A percentile compares a stretch with the other conserved stretches of the same genome.
These are phyloP conservation scores for Ophraella communa DNA, from an alignment of 2,888 invertebrate species.

Conservation along the genomic window DNA sequence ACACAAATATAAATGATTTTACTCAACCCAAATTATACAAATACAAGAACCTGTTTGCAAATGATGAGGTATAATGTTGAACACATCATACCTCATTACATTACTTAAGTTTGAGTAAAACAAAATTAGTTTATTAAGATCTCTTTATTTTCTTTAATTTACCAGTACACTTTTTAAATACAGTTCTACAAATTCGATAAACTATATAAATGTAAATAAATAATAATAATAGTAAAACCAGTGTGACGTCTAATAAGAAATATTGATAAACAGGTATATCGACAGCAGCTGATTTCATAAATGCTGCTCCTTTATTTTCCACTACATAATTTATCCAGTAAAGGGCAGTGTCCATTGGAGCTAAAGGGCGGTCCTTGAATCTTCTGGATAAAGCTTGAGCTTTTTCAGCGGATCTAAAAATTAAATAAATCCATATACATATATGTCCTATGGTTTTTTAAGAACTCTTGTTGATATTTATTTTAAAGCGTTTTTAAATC, in stretches of 20 bases:
- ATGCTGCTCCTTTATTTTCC: constrained; percentile 64
- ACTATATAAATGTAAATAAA: constrained; percentile 11
- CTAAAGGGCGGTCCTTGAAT: constrained; percentile 64
- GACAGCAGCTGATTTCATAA: constrained; percentile 64
- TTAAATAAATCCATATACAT: constrained; percentile 6
- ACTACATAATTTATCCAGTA: constrained; percentile 74
- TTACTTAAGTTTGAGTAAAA: neutral
- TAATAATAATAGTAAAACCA: constrained; percentile 49
- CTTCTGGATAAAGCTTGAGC: constrained; percentile 60
- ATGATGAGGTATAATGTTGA: no score
- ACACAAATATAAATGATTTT: no score
- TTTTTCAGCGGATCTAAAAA: constrained; percentile 50
- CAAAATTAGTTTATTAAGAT: neutral
- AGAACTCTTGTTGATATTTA: no score
- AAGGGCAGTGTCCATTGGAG: constrained; percentile 67
- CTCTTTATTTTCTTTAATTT: neutral
- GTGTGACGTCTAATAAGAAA: constrained; percentile 63
- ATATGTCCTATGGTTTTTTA: no score
- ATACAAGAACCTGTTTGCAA: no score
- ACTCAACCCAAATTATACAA: no score
- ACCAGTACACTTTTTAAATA: neutral
- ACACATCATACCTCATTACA: no score
- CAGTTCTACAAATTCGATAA: neutral
- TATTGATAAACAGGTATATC: constrained; percentile 65
- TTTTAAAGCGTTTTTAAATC: no score